Percentiles rank a stretch among this genome's conserved stretches.
These are phyloP conservation scores for Phyllopteryx taeniolatus DNA, from an alignment of 2,113 vertebrate species.

Conservation along the genomic window DNA sequence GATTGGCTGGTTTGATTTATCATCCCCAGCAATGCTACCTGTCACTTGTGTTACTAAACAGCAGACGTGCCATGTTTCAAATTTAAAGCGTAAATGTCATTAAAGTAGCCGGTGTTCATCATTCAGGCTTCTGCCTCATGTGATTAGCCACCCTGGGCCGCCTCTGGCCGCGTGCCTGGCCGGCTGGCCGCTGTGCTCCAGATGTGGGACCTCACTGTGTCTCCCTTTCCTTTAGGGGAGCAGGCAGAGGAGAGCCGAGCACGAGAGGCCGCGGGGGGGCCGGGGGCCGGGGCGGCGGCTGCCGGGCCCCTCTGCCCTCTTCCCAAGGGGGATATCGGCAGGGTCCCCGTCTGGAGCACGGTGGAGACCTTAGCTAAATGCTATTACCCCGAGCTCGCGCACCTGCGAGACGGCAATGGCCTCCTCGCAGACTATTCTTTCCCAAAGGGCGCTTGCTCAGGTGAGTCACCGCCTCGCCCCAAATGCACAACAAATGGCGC, in stretches of 20 bases:
- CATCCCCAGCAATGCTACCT: conserved; percentile 11
- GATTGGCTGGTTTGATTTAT: conserved; percentile 30
- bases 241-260: conserved; percentile 72
- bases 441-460: conserved; percentile 71
- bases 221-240: conserved; percentile 74
- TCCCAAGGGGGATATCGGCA: conserved; percentile 70
- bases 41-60: conserved; percentile 40
- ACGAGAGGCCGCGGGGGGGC: conserved; percentile 64
- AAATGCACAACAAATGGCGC: background rate
- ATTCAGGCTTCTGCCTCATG: conserved; percentile 49
- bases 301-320: conserved; percentile 66
- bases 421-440: conserved; percentile 74
- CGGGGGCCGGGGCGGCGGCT: conserved; percentile 42
- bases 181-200: conserved; percentile 56
- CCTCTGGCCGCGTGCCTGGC: conserved; percentile 29
- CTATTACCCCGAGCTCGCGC: conserved; percentile 75
- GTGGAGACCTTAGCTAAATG: conserved; percentile 76
- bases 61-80: conserved; percentile 32
- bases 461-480: conserved; percentile 56
- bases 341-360: conserved; percentile 74
- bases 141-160: conserved; percentile 47
- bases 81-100: conserved; percentile 44
- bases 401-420: conserved; percentile 70
- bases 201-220: conserved; percentile 69
- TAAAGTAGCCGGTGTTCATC: conserved; percentile 50